Conservation (phyloP, 2,113 vertebrate genomes). For the Alosa alosa region DNA sequence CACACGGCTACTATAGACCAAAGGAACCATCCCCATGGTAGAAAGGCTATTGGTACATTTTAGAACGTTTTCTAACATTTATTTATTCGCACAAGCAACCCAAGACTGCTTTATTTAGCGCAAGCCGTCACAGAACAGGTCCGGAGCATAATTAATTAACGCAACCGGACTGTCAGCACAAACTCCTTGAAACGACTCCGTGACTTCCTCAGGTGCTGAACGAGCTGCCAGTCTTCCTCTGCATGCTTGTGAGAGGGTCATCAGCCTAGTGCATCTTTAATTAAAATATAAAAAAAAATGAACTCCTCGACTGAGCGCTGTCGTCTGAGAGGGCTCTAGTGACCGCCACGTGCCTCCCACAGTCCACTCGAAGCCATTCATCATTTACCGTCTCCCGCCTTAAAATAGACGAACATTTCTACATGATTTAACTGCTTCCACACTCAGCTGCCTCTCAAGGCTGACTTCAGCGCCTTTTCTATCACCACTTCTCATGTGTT, state of each 20-base stretch:
- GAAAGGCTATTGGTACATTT: neutral
- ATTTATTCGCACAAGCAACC: neutral
- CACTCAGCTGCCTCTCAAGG: neutral
- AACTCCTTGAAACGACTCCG: neutral
- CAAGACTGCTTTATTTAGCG: neutral
- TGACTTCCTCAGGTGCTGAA: neutral
- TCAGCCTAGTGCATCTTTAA: neutral
- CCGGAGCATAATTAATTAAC: neutral
- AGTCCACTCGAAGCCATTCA: neutral
- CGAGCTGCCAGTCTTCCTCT: neutral
- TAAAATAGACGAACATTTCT: neutral
- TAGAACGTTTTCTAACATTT: neutral
- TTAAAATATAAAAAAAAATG: neutral
- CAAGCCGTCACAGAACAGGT: neutral
- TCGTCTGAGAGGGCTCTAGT: neutral
- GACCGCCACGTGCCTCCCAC: neutral
- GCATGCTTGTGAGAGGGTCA: neutral
- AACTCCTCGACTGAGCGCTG: neutral
- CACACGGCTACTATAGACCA: neutral
- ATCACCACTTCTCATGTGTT: neutral
- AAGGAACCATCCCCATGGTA: neutral
- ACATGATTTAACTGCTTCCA: neutral
- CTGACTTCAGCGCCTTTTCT: neutral
- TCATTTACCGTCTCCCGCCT: neutral
- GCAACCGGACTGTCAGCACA: neutral